Evolutionary conservation across 2,113 vertebrate genomes (phyloP).

Genomic region (Ceyx margarethae): DNA sequence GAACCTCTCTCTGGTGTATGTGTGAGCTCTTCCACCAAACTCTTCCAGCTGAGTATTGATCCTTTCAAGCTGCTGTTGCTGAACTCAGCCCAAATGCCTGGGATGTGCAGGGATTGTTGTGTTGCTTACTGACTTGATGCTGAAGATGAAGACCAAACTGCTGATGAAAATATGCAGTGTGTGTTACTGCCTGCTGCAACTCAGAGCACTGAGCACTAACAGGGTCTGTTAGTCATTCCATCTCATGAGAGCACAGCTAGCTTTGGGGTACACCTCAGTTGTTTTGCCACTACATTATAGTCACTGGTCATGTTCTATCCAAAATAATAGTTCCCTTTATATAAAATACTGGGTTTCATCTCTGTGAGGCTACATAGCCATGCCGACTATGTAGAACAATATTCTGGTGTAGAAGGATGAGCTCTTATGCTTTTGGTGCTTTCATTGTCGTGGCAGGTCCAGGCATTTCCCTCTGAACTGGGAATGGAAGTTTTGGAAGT

Average conservation of each 20-base stretch:
- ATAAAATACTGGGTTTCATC: background rate
- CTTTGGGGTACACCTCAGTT: background rate
- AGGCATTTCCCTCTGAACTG: background rate
- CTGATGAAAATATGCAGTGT: background rate
- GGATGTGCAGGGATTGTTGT: background rate
- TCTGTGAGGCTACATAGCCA: rapidly evolving
- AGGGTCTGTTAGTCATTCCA: background rate
- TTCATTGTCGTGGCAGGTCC: background rate
- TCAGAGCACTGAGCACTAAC: background rate
- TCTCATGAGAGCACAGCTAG: background rate
- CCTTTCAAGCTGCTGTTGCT: background rate
- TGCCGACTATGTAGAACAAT: background rate
- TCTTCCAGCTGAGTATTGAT: background rate
- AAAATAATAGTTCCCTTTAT: background rate
- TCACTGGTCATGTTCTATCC: background rate
- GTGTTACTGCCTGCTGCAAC: background rate
- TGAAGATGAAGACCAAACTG: background rate
- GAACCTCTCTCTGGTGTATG: background rate
- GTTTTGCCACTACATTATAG: background rate
- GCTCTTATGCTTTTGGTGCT: background rate
- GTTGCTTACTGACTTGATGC: rapidly evolving
- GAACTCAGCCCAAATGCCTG: background rate
- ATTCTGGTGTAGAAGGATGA: background rate
- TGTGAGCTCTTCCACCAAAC: background rate
- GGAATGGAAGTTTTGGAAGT: background rate